phyloP scores from a whole-genome alignment of 2,113 vertebrate genomes.

The Catharus fuscescens region DNA sequence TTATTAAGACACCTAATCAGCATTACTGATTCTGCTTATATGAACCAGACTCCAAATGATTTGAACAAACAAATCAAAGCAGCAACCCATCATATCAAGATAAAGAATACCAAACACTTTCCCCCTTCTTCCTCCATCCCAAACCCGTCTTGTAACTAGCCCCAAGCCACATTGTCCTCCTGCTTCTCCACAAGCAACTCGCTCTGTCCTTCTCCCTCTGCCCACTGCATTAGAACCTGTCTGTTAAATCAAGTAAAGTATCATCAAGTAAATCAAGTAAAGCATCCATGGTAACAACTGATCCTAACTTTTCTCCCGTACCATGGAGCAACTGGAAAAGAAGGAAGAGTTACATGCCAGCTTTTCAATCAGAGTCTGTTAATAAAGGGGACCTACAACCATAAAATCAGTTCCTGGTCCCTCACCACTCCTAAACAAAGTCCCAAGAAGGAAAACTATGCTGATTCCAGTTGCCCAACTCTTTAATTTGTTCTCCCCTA shows the following conservation, averaged over 20 bases:
- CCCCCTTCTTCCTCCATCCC: rapidly evolving
- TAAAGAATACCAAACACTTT: not conserved
- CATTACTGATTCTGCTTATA: not conserved
- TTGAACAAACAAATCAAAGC: not conserved
- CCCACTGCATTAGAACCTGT: not conserved
- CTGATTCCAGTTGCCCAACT: not conserved
- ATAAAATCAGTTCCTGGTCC: not conserved
- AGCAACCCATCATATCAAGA: not conserved
- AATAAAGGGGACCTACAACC: not conserved
- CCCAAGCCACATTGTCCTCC: not conserved
- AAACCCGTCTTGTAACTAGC: not conserved
- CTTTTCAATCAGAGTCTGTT: not conserved
- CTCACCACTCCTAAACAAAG: not conserved
- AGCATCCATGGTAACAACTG: rapidly evolving
- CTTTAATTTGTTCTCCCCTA: not conserved
- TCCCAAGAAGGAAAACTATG: not conserved
- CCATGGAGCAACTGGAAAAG: not conserved
- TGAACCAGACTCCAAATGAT: not conserved
- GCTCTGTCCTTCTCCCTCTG: not conserved
- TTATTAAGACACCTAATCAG: not conserved
- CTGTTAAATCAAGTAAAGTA: not conserved
- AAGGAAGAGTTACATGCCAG: not conserved
- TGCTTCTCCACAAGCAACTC: not conserved
- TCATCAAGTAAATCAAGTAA: not conserved
- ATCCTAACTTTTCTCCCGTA: not conserved